Base-by-base conservation (phyloP, 2,888 invertebrate species). In the Endotricha flammealis region DNA sequence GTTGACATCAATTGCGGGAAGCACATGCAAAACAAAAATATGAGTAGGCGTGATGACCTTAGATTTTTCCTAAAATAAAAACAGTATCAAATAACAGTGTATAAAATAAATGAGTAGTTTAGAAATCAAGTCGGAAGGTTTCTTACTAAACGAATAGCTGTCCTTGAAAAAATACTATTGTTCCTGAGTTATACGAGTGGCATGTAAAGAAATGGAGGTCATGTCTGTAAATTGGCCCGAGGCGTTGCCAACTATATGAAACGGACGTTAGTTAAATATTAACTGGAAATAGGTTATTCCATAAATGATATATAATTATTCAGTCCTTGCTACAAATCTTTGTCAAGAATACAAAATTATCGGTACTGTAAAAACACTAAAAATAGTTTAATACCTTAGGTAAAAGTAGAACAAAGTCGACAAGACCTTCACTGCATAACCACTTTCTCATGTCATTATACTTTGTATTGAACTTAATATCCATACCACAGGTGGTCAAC, bases 161-260 rank as follows among this genome's bases (percentile, higher is more conserved):
- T 30, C 51, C 50, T 46, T 40, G 43, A 36, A 24, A 32, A 40
- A 35, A 36, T 35, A 41, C 42, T 36, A 47, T 49, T 48, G 42
- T 46, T 50, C 39, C 39, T 36, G 42, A 40, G 45, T 44, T 44
- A 45, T 40, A 9, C 34, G 42, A 44, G 42, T 32, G 42, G 24
- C 12, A 37, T 39, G 37, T 44, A 36, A 39, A 46, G 42, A 50
- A 49, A 44, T 42, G 36, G 37, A 45, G 49, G 50, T 28, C 48
- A 38, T 38, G 42, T 35, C 46, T 36, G 31, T 38, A 39, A 47
- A 40, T 41, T 44, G 40, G 39, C 48, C 38, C n/a, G 29, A 37
- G 39, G 46, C 40, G 38, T 17, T 39, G 37, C 43, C 36, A 41
- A 34, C 41, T 37, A 35, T 12, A 23, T 13, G 25, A 16, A 23